Conservation (phyloP, 2,888 invertebrate genomes). For the Pharmacophagus antenor region DNA sequence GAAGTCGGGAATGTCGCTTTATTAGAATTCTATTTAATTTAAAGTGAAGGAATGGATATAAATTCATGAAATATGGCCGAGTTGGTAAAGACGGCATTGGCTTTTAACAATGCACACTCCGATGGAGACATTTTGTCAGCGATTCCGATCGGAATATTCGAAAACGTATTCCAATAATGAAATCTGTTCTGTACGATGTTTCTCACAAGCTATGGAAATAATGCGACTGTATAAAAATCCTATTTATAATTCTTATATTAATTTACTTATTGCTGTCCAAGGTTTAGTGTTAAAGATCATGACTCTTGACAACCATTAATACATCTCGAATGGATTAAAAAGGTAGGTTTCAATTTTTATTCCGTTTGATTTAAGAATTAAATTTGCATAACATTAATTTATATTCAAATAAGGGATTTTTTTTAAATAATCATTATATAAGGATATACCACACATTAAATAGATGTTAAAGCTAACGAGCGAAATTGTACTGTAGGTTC, state of each 20-base stretch:
- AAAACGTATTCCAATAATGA: constrained; percentile 54
- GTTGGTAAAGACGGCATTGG: constrained; percentile 42
- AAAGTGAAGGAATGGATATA: constrained; percentile 45
- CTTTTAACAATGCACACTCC: constrained; percentile 49
- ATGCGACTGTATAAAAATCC: neutral
- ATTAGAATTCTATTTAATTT: constrained; percentile 57
- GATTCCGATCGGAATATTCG: constrained; percentile 38
- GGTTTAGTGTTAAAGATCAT: constrained; percentile 10
- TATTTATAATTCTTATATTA: constrained; percentile 7
- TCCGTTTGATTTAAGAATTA: constrained; percentile 1
- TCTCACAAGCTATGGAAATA: constrained; percentile 15
- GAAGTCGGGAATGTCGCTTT: constrained; percentile 38
- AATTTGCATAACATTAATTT: constrained; percentile 6
- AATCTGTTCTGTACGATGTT: constrained; percentile 21
- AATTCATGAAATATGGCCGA: constrained; percentile 51
- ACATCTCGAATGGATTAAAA: neutral
- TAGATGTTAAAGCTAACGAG: constrained; percentile 54
- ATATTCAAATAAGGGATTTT: neutral
- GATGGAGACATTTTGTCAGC: constrained; percentile 61
- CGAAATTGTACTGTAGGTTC: constrained; percentile 50
- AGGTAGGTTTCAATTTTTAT: constrained; percentile 3
- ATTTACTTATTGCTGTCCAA: constrained; percentile 3
- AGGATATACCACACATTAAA: constrained; percentile 35
- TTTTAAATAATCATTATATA: neutral
- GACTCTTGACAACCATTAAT: constrained; percentile 15